Conservation (phyloP, 2,888 invertebrate species). For the Spodoptera picta region DNA sequence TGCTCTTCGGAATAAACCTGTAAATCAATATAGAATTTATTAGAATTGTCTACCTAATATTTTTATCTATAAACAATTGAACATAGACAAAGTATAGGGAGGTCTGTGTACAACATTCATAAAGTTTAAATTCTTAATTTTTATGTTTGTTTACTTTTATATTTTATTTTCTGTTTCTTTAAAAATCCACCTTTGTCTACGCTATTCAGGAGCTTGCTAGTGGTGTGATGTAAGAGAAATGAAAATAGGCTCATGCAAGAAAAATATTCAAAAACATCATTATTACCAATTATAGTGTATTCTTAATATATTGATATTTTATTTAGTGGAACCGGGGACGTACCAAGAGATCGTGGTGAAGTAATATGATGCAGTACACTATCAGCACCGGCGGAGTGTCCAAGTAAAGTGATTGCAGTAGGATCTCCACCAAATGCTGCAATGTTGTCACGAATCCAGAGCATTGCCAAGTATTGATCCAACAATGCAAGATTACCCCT, state of each 20-base stretch:
- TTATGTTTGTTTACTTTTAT: too few species aligned
- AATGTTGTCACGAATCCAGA: constrained; percentile 94
- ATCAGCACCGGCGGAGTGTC: constrained; percentile 94
- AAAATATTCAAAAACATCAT: too few species aligned
- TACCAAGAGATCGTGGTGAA: constrained; percentile 91
- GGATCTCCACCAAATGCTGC: constrained; percentile 94
- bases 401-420: constrained; percentile 93
- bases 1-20: constrained; percentile 90
- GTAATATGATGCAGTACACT: constrained; percentile 91
- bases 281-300: too few species aligned
- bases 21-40: constrained; percentile 11
- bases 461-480: constrained; percentile 94
- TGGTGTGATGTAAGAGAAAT: too few species aligned
- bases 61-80: too few species aligned
- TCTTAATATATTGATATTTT: not conserved
- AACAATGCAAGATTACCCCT: constrained; percentile 95
- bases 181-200: too few species aligned
- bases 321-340: constrained; percentile 4
- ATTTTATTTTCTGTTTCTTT: too few species aligned
- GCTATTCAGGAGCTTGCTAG: too few species aligned
- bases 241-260: too few species aligned
- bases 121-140: too few species aligned
- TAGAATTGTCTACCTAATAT: not conserved
- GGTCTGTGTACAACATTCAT: too few species aligned
- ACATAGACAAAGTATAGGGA: too few species aligned